Evolutionary conservation across 2,888 invertebrate species (phyloP), one percentile per base, ranked within the genome.

Genomic region (Pimpla rufipes): DNA sequence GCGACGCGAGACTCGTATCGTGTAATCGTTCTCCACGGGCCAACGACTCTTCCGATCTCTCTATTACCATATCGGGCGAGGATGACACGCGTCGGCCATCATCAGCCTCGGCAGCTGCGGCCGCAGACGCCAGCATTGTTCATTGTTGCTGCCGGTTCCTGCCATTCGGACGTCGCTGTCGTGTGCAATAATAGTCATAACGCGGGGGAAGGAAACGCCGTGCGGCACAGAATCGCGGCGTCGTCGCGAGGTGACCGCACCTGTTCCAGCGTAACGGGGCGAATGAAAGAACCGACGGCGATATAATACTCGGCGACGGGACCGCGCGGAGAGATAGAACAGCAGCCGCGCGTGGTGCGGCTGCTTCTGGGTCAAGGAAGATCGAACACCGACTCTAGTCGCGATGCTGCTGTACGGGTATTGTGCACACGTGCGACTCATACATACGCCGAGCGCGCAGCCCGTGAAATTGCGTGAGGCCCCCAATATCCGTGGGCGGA

Each of bases 331-430:
- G 40, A 21, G 13, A 42, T 6, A 45, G 13, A 62, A 62, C 6
- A 45, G 29, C 29, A 5, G 47, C 13, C 62, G 42, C 11, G 47
- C 74, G 55, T n/a, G 52, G 37, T 62, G 47, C 29, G 29, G 29
- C 29, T 29, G 37, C 83, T 86, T 85, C 85, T 86, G 79, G 85
- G 85, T 86, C 86, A 86, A 85, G 85, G 85, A 85, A 83, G 70
- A 79, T 73, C 55, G 50, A 50, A 13, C 10, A 42, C 45, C 40
- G n/a, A 29, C 47, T 29, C 35, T 47, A 16, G 59, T 73, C 73
- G 73, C 5, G 40, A 29, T 13, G 6, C 1, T 16, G 47, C 35
- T 42, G 16, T 42, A 57, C 40, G 18, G 2, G 21, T 57, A 21
- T n/a, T 42, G 16, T 8, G 1, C 13, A 64, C 42, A 40, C 57